phyloP scores from a whole-genome alignment of 2,888 invertebrate species.

The Drosophila lutescens region DNA sequence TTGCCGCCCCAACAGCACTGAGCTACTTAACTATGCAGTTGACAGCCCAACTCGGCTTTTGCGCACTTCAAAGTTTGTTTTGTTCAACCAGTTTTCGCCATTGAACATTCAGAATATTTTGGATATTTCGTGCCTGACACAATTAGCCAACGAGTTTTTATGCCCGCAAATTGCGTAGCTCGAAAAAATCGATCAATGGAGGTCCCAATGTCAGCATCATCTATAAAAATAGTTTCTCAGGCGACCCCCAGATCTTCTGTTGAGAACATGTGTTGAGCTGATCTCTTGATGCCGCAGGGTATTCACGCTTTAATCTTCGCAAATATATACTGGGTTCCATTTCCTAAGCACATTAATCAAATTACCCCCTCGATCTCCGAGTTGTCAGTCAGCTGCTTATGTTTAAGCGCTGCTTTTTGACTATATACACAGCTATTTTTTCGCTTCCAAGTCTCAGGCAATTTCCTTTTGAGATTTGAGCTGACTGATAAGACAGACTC shows the following conservation, averaged over 20 bases:
- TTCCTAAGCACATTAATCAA: constrained; percentile 69
- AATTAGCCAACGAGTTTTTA: constrained; percentile 54
- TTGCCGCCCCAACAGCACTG: constrained; percentile 37
- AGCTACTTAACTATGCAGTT: constrained; percentile 70
- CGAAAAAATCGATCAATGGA: constrained; percentile 43
- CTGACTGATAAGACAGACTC: constrained; percentile 55
- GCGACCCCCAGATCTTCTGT: no score
- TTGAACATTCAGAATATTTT: constrained; percentile 63
- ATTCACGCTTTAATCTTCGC: constrained; percentile 50
- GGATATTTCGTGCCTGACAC: constrained; percentile 47
- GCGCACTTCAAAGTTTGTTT: constrained; percentile 37
- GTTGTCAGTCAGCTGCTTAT: constrained; percentile 25
- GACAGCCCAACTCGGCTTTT: constrained; percentile 61
- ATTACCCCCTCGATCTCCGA: constrained; percentile 6
- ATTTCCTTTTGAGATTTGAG: constrained; percentile 70
- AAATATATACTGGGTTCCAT: constrained; percentile 51
- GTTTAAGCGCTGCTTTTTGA: constrained; percentile 10
- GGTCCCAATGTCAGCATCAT: constrained; percentile 33
- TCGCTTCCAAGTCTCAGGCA: constrained; percentile 47
- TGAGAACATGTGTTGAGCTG: constrained; percentile 51
- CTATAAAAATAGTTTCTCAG: constrained; percentile 28
- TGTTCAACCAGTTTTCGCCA: constrained; percentile 66
- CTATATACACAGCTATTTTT: constrained; percentile 15
- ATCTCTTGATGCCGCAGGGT: constrained; percentile 7
- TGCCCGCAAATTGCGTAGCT: constrained; percentile 46